Base-by-base conservation (phyloP, 2,797 vertebrate genomes). In the Cirrhinus mrigala region DNA sequence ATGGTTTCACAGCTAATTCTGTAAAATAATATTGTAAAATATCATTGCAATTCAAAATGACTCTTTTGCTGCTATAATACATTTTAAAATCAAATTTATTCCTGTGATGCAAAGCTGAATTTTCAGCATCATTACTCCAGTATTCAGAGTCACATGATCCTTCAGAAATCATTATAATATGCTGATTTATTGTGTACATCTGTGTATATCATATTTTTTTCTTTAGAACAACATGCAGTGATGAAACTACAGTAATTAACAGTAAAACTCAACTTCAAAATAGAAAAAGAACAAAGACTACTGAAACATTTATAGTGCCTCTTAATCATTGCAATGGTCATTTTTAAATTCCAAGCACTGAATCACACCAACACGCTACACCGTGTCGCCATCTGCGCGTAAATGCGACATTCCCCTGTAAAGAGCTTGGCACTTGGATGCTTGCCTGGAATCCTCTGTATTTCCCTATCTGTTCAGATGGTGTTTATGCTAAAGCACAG, bases 401-500 rank as follows among this genome's bases (percentile, higher is more conserved):
- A 69, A 68, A 80, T 27, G 37, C 58, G n/a, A 58, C 37, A 64
- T 15, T 84, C 8, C 74, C 76, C 71, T 40, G 70, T 78, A 79
- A 54, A 82, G 58, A 62, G 46, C 79, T 70, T 54, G 69, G 56
- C 14, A 68, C 7, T 80, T 84, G 84, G 78, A 86, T 16, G 50
- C 54, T 70, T 83, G 87, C 81, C 81, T 85, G 82, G 60, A 86
- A 73, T 76, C 75, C 81, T 52, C 58, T 73, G 56, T 76, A 73
- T 20, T 83, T 79, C 64, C 73, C 44, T 80, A 80, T 73, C 62
- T 27, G 60, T 58, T 81, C 71, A 90, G 87, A 90, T 89, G 83
- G 87, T 73, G 79, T 88, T 90, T 88, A 89, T 82, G 84, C 84
- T 79, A 83, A 89, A 85, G 82, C 75, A 82, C 46, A 11, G 60